These are phyloP conservation scores for Mycetomoellerius zeteki DNA, from an alignment of 1,140 invertebrate genomes.

Conservation along the genomic window DNA sequence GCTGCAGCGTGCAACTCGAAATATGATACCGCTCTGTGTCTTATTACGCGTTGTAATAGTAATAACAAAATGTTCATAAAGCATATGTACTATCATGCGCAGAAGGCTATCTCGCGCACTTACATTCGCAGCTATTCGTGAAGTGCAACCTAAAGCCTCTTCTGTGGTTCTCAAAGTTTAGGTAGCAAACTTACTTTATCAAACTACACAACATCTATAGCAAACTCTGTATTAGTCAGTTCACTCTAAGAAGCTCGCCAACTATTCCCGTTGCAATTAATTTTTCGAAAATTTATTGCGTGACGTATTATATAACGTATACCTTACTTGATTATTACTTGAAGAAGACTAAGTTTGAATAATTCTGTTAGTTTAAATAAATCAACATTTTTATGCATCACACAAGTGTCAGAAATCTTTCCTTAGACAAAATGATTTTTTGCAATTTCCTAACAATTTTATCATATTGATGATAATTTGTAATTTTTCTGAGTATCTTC, in stretches of 20 bases:
- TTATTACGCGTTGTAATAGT: slow-evolving; percentile 53
- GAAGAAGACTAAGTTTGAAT: slow-evolving; percentile 4
- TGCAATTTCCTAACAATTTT: background rate
- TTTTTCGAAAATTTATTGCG: slow-evolving; percentile 57
- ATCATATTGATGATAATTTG: background rate
- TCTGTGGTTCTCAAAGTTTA: slow-evolving; percentile 61
- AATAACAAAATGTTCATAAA: slow-evolving; percentile 59
- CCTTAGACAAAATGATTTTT: background rate
- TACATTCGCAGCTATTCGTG: slow-evolving; percentile 53
- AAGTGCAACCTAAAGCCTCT: slow-evolving; percentile 59
- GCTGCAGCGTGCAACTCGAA: slow-evolving; percentile 10
- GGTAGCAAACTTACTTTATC: slow-evolving; percentile 61
- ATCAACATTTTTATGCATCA: background rate
- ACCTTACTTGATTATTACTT: slow-evolving; percentile 23
- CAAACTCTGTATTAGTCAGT: slow-evolving; percentile 61
- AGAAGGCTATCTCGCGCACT: background rate
- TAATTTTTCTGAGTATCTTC: background rate
- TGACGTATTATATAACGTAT: slow-evolving; percentile 28
- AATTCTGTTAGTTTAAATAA: slow-evolving; percentile 26
- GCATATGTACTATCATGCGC: slow-evolving; percentile 11
- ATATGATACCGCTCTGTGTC: slow-evolving; percentile 8
- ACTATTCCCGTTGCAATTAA: slow-evolving; percentile 61
- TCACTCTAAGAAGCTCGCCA: slow-evolving; percentile 44
- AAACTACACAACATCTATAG: slow-evolving; percentile 57
- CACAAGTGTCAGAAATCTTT: background rate